Conservation (phyloP, 2,888 invertebrate genomes). For the Drosophila lutescens region DNA sequence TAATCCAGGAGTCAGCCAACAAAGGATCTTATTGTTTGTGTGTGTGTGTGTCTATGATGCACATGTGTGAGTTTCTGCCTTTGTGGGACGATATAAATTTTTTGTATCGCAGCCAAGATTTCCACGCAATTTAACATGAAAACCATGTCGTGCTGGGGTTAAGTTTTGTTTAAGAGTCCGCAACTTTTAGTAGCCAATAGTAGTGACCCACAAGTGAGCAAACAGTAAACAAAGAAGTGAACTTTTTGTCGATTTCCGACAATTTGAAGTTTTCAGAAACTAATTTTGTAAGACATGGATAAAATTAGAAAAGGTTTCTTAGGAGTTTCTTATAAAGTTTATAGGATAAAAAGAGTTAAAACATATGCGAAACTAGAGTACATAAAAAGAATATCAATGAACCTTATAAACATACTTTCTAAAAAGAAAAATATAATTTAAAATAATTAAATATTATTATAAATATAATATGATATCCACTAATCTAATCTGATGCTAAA, state of each 20-base stretch:
- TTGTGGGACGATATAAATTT: slow-evolving; percentile 59
- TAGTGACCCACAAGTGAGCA: slow-evolving; percentile 26
- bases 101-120: slow-evolving; percentile 72
- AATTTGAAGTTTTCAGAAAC: background rate
- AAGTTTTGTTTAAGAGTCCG: slow-evolving; percentile 37
- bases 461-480: too few relatives aligned
- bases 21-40: slow-evolving; percentile 54
- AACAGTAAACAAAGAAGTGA: slow-evolving; percentile 7
- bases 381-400: too few relatives aligned
- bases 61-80: slow-evolving; percentile 17
- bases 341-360: background rate
- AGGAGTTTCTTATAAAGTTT: background rate
- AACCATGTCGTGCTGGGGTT: slow-evolving; percentile 67
- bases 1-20: slow-evolving; percentile 66
- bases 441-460: too few relatives aligned
- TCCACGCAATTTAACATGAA: slow-evolving; percentile 83
- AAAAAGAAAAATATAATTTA: too few relatives aligned
- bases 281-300: background rate
- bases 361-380: too few relatives aligned
- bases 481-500: too few relatives aligned
- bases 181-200: slow-evolving; percentile 27
- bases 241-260: slow-evolving; percentile 2
- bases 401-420: too few relatives aligned
- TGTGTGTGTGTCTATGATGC: slow-evolving; percentile 14
- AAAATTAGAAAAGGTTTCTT: background rate